Evolutionary conservation across 2,888 invertebrate species (phyloP).

Genomic region (Coronaproctus castanopsis): DNA sequence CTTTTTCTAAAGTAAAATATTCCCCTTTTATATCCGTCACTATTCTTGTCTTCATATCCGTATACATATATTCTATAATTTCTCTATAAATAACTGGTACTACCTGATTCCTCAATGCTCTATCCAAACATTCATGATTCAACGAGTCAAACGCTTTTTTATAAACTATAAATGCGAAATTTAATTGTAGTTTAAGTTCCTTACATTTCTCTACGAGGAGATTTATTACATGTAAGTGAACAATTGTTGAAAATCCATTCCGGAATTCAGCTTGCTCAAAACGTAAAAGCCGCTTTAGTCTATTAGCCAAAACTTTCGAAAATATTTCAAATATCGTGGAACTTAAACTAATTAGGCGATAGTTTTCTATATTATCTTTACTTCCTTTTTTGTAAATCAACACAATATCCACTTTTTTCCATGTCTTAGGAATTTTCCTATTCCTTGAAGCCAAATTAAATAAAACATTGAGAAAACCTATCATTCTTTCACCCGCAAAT

Average conservation of each 20-base stretch:
- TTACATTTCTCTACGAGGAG: neutral
- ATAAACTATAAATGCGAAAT: neutral
- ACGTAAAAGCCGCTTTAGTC: neutral
- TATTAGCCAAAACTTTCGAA: neutral
- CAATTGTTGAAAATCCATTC: neutral
- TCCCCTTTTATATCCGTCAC: neutral
- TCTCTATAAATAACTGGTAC: neutral
- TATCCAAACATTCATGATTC: neutral
- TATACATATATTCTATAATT: neutral
- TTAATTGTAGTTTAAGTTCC: neutral
- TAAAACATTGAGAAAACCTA: too few species aligned
- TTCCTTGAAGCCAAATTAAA: too few species aligned
- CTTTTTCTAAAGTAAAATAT: neutral
- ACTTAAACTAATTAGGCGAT: neutral
- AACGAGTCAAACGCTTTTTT: neutral
- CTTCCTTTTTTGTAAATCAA: too few species aligned
- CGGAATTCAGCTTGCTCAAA: neutral
- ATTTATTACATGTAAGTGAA: neutral
- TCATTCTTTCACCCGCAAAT: too few species aligned
- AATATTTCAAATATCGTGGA: neutral
- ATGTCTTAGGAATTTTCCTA: too few species aligned
- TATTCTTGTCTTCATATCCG: neutral
- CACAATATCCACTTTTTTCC: too few species aligned
- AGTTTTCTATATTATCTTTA: neutral
- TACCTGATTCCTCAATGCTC: neutral